Percentiles rank a stretch among this genome's conserved stretches.
Conservation (phyloP, 2,888 invertebrate species). For the Drosophila setosimentum region DNA sequence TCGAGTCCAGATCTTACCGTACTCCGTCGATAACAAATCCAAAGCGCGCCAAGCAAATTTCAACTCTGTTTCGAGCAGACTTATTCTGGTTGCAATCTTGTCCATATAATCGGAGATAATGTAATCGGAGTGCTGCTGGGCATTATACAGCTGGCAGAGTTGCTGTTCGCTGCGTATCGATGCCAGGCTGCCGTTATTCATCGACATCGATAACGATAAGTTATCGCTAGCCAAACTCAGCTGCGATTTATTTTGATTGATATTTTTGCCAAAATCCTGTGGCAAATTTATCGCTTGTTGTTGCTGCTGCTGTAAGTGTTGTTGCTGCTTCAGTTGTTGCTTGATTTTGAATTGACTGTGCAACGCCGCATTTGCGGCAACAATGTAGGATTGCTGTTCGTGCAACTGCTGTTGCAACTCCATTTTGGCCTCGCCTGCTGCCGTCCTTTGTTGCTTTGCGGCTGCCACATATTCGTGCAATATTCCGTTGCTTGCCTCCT, state of each 20-base stretch:
- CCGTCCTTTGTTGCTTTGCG: constrained; percentile 3
- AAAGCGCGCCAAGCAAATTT: constrained; percentile 97
- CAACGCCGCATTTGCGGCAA: constrained; percentile 48
- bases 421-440: constrained; percentile 5
- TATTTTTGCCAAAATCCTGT: constrained; percentile 23
- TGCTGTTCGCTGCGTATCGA: constrained; percentile 82
- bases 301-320: constrained; percentile 9
- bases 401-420: constrained; percentile 16
- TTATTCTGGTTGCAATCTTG: constrained; percentile 93
- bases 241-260: constrained; percentile 33
- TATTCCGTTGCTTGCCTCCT: background rate
- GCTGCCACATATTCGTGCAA: background rate
- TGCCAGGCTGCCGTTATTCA: constrained; percentile 61
- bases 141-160: constrained; percentile 81
- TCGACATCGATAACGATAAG: constrained; percentile 36
- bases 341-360: constrained; percentile 66
- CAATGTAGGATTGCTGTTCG: constrained; percentile 24
- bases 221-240: constrained; percentile 31
- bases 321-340: constrained; percentile 60
- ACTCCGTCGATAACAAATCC: constrained; percentile 95
- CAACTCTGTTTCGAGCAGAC: constrained; percentile 94
- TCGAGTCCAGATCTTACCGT: constrained; percentile 97
- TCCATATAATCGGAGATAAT: constrained; percentile 97
- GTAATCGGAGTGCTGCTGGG: constrained; percentile 89
- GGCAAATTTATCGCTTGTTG: constrained; percentile 31